phyloP scores from a whole-genome alignment of 2,888 invertebrate genomes.

The Buathra laborator region DNA sequence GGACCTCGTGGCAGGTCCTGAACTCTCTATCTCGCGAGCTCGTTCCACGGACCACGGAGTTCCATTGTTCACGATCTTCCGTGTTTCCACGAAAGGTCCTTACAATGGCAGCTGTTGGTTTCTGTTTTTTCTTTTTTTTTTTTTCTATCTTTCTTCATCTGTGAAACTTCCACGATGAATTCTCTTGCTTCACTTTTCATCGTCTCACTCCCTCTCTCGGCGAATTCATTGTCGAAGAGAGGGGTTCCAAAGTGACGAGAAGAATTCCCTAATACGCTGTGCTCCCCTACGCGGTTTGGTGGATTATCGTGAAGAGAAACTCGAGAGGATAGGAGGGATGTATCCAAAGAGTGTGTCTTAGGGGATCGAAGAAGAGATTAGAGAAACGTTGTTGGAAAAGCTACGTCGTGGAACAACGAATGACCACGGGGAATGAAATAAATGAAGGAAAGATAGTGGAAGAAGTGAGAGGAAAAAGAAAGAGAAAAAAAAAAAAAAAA shows the following conservation, averaged over 20 bases:
- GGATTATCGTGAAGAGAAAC: background rate
- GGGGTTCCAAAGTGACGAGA: constrained; percentile 30
- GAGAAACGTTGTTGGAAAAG: constrained; percentile 20
- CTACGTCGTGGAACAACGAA: constrained; percentile 14
- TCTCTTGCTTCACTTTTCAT: constrained; percentile 45
- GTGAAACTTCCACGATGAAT: background rate
- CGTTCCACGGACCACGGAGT: constrained; percentile 30
- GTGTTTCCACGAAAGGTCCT: constrained; percentile 41
- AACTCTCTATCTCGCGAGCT: constrained; percentile 39
- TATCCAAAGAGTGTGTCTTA: constrained; percentile 8
- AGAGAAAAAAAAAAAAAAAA: background rate
- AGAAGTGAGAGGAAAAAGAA: background rate
- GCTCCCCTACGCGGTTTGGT: background rate
- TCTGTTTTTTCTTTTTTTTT: constrained; percentile 22
- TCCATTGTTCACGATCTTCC: constrained; percentile 29
- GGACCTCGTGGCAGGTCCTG: constrained; percentile 59
- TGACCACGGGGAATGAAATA: constrained; percentile 19
- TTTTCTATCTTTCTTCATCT: constrained; percentile 17
- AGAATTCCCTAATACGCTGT: constrained; percentile 51
- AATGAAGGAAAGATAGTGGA: constrained; percentile 12
- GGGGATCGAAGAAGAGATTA: constrained; percentile 43
- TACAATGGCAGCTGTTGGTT: constrained; percentile 64
- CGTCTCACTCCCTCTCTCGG: constrained; percentile 34
- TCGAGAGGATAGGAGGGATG: background rate
- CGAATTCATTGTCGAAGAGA: constrained; percentile 6